Conservation (phyloP, 1,140 invertebrate species). For the Drosophila biarmipes region DNA sequence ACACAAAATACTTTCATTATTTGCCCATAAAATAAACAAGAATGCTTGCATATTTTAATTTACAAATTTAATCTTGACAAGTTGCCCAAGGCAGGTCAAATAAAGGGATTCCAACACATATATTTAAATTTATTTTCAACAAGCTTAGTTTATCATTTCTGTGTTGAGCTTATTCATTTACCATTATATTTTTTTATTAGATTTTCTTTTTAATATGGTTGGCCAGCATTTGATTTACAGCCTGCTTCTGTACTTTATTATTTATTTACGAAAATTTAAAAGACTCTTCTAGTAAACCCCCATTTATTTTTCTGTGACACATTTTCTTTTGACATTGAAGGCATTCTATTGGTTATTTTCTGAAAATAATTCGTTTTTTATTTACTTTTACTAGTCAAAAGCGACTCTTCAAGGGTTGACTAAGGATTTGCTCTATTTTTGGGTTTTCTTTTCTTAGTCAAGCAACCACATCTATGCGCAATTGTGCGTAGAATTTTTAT, state of each 20-base stretch:
- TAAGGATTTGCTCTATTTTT: slow-evolving; percentile 10
- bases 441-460: neutral
- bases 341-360: slow-evolving; percentile 15
- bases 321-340: slow-evolving; percentile 9
- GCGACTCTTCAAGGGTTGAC: slow-evolving; percentile 15
- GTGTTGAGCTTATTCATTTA: neutral
- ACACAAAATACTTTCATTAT: neutral
- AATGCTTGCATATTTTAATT: slow-evolving; percentile 5
- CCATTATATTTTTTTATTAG: slow-evolving; percentile 47
- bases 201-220: slow-evolving; percentile 28
- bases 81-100: slow-evolving; percentile 15
- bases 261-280: slow-evolving; percentile 15
- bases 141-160: slow-evolving; percentile 13
- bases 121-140: slow-evolving; percentile 29
- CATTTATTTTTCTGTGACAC: slow-evolving; percentile 3
- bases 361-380: slow-evolving; percentile 6
- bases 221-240: slow-evolving; percentile 51
- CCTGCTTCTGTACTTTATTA: neutral
- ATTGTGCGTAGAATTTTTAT: slow-evolving; percentile 66
- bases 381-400: slow-evolving; percentile 1
- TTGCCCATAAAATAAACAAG: neutral
- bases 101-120: slow-evolving; percentile 24
- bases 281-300: neutral
- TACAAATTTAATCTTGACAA: slow-evolving; percentile 21
- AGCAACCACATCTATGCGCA: slow-evolving; percentile 36